Evolutionary conservation across 2,113 vertebrate species (phyloP), one percentile per base, ranked within the genome.

Genomic region (Accipiter cooperii): DNA sequence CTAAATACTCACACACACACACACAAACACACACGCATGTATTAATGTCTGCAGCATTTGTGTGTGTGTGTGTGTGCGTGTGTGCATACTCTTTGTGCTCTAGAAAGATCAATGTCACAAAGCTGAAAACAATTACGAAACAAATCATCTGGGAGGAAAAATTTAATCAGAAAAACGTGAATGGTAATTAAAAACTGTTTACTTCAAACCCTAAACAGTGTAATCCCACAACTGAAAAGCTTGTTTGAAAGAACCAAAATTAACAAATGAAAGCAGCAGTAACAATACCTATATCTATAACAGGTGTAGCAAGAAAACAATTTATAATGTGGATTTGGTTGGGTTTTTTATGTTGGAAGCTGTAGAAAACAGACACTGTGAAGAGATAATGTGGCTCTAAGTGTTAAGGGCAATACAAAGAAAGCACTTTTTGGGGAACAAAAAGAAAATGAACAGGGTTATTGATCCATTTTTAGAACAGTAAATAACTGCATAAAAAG

Each of bases 91-190:
- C 91, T 17, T 3, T 6, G 60, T 11, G 54, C 92, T 24, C 81
- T 68, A 28, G 42, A 70, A 26, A 12, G 49, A 58, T 17, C 54
- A 8, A 4, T 11, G 58, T 34, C 95, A 64, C 20, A 26, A 69
- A 63, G 79, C 90, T 93, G 96, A 94, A 75, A 93, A 14, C n/a
- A 88, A 86, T 89, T 90, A 70, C 0, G 0, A n/a, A 33, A 42
- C 68, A 75, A 96, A 78, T 93, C 88, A 86, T 86, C 90, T 86
- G 88, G 95, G 88, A 96, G 55, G 71, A 93, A 93, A 92, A 94
- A 58, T 58, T 74, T 90, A 95, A 96, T 83, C 20, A n/a, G 92
- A 86, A 97, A 96, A 96, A 96, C n/a, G 24, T 94, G 93, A 90
- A 55, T 5, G 55, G 26, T 90, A 96, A 93, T 95, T 93, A 94